A percentile compares a stretch with the other conserved stretches of the same genome.
Evolutionary conservation across 2,113 vertebrate species (phyloP).

Genomic region (Erpornis zantholeuca): DNA sequence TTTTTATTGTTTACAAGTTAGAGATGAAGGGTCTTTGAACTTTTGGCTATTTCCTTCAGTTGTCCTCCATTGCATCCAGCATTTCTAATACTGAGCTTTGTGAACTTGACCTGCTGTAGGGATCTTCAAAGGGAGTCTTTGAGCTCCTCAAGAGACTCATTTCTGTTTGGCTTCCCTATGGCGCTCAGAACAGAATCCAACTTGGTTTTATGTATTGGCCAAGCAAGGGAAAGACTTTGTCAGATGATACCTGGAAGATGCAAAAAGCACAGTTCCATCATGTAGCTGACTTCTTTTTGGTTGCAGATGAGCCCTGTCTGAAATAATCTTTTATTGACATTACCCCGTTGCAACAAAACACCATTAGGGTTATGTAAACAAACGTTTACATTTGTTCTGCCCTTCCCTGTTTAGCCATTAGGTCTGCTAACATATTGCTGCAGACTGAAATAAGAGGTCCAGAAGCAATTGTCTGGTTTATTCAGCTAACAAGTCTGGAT

Average conservation of each 20-base stretch:
- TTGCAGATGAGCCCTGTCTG: neutral
- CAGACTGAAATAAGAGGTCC: neutral
- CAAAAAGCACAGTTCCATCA: neutral
- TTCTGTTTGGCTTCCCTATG: neutral
- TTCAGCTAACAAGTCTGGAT: neutral
- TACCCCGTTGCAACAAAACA: neutral
- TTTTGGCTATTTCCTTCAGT: neutral
- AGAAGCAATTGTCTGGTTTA: neutral
- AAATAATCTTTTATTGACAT: neutral
- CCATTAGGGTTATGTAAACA: neutral
- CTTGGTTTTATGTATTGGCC: neutral
- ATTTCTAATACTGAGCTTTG: neutral
- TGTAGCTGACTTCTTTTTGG: neutral
- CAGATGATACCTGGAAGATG: neutral
- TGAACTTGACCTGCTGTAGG: neutral
- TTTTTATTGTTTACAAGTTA: neutral
- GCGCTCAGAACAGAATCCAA: neutral
- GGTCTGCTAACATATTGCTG: neutral
- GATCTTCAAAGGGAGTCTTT: neutral
- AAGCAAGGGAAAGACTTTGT: neutral
- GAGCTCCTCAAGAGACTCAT: accelerated
- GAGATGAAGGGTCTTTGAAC: neutral
- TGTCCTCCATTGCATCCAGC: neutral
- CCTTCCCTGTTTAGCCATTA: neutral
- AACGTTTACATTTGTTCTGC: neutral